Evolutionary conservation across 2,888 invertebrate species (phyloP), one percentile per base, ranked within the genome.

Genomic region (Siphonodentalium dalli): DNA sequence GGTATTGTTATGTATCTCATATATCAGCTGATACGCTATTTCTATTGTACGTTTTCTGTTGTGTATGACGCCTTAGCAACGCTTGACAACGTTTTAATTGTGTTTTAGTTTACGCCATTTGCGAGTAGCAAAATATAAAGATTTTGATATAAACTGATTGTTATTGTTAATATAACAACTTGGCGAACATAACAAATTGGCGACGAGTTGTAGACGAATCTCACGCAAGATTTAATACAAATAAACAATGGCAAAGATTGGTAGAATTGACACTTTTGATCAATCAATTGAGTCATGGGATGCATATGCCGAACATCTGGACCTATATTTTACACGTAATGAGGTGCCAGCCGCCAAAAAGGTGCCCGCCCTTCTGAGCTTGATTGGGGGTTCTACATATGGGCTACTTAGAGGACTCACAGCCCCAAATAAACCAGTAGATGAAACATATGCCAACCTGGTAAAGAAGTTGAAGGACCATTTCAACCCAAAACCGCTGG

Each of bases 341-440:
- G 24, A 48, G 2, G 40, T 48, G 5, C 23, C 21, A 13, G 23
- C 29, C 13, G 33, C 23, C 5, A 48, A 40, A 33, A 48, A 40
- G 33, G 48, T 48, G 1, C 40, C 33, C 3, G 48, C 33, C 5
- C 34, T 48, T 15, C 23, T 48, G 9, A 40, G 40, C n/a, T 31
- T 48, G 2, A n/a, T 48, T 13, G 48, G 48, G 3, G 29, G 40
- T n/a, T 7, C 15, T 15, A 18, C 35, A 13, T 49, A 41, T 29
- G n/a, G 40, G 4, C 26, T 49, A 2, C 13, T 50, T 8, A 26
- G 43, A 29, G 43, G 43, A n/a, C 24, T 35, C 15, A 37, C 50
- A 11, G 24, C 43, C 21, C 43, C 50, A 1, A 31, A 42, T 13
- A n/a, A 28, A 8, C 50, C 41, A 4, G 41, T 34, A 2, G 35